Evolutionary conservation across 2,888 invertebrate species (phyloP).

Genomic region (Agrochola lota): DNA sequence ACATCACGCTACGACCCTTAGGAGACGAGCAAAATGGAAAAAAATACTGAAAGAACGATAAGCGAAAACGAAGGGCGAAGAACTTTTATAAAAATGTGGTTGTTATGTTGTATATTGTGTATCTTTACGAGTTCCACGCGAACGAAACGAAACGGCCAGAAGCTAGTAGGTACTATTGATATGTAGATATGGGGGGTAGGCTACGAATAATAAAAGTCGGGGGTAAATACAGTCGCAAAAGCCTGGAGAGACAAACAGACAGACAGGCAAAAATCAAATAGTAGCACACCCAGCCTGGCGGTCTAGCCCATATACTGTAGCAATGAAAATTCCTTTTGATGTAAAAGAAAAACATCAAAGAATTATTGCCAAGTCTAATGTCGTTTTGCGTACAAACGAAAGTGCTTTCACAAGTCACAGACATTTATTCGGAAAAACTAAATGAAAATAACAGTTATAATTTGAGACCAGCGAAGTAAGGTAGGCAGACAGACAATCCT

Average conservation of each 20-base stretch:
- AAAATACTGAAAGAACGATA: not conserved
- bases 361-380: constrained; percentile 55
- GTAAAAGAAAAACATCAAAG: constrained; percentile 49
- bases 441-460: constrained; percentile 39
- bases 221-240: constrained; percentile 6
- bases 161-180: not conserved
- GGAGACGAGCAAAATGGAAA: not conserved
- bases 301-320: constrained; percentile 47
- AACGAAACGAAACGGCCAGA: not conserved
- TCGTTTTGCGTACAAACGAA: constrained; percentile 52
- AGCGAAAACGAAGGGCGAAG: not conserved
- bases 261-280: constrained; percentile 48
- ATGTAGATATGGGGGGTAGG: constrained; percentile 10
- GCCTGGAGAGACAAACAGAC: not conserved
- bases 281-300: constrained; percentile 1
- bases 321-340: constrained; percentile 47
- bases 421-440: constrained; percentile 33
- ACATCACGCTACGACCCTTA: not conserved
- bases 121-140: not conserved
- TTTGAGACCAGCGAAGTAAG: constrained; percentile 52
- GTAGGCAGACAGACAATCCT: constrained; percentile 78
- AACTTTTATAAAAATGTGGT: not conserved
- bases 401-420: constrained; percentile 34
- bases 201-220: too few species aligned
- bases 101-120: not conserved